Conservation (phyloP, 2,797 vertebrate genomes). For the Rallus crepitans region DNA sequence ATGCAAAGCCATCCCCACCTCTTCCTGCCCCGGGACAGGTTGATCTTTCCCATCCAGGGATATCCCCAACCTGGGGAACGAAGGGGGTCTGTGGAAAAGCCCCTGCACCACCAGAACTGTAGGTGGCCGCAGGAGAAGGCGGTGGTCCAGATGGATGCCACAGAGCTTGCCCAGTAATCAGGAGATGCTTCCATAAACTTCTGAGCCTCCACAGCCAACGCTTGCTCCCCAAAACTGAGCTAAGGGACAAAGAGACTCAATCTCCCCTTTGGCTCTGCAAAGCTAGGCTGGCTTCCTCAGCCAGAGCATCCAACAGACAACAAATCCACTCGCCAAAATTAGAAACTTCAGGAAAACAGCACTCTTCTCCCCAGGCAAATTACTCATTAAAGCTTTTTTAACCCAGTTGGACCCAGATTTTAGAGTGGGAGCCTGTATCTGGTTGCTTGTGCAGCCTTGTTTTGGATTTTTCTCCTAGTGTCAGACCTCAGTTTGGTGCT, state of each 20-base stretch:
- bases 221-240: neutral
- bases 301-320: neutral
- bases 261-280: neutral
- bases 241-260: neutral
- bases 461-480: accelerated
- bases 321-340: neutral
- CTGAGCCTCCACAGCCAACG: neutral
- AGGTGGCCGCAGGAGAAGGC: neutral
- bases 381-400: neutral
- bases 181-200: neutral
- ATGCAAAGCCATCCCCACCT: constrained; percentile 53
- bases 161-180: neutral
- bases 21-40: constrained; percentile 55
- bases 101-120: neutral
- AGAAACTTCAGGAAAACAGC: neutral
- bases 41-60: constrained; percentile 24
- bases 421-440: neutral
- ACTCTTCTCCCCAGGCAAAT: neutral
- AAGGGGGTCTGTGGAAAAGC: neutral
- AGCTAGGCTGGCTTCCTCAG: neutral
- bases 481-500: neutral
- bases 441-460: neutral
- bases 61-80: neutral
- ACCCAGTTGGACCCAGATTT: neutral
- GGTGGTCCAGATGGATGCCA: neutral